These are phyloP conservation scores for Gymnothorax reevesii DNA, from an alignment of 2,797 vertebrate species.

Conservation along the genomic window DNA sequence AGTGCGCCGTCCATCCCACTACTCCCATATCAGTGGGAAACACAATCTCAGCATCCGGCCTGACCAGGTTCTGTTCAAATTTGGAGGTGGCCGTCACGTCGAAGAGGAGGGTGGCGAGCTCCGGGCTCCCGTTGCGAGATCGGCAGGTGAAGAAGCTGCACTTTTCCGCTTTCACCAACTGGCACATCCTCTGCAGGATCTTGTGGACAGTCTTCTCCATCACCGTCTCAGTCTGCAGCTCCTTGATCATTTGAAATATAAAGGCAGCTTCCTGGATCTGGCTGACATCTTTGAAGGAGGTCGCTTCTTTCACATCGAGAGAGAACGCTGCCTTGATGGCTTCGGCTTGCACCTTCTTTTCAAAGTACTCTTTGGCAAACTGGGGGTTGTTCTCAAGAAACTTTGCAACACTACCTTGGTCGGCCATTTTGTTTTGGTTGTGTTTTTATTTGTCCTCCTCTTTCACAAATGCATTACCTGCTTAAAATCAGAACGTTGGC, in stretches of 20 bases:
- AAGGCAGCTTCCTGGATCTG: constrained; percentile 80
- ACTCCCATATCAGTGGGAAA: constrained; percentile 89
- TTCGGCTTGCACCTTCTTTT: constrained; percentile 82
- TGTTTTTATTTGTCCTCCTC: neutral
- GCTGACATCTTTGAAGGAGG: constrained; percentile 83
- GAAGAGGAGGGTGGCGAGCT: constrained; percentile 83
- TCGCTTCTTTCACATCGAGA: constrained; percentile 67
- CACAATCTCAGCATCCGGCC: constrained; percentile 82
- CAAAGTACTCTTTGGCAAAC: constrained; percentile 94
- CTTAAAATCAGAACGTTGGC: constrained; percentile 9
- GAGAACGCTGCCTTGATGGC: constrained; percentile 75
- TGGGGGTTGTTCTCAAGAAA: constrained; percentile 92
- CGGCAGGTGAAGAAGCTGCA: constrained; percentile 78
- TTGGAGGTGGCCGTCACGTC: constrained; percentile 85
- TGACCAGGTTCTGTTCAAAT: constrained; percentile 81
- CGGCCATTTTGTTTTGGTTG: constrained; percentile 74
- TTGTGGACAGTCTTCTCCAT: constrained; percentile 81
- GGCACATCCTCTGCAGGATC: constrained; percentile 77
- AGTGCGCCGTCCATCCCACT: constrained; percentile 81
- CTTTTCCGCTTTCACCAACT: constrained; percentile 82
- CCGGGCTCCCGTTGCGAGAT: constrained; percentile 83
- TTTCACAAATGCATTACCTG: constrained; percentile 73
- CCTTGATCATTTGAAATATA: constrained; percentile 82
- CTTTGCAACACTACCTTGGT: constrained; percentile 89
- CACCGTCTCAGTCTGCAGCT: constrained; percentile 65